Conservation (phyloP, 1,140 invertebrate species). For the Orussus abietinus region DNA sequence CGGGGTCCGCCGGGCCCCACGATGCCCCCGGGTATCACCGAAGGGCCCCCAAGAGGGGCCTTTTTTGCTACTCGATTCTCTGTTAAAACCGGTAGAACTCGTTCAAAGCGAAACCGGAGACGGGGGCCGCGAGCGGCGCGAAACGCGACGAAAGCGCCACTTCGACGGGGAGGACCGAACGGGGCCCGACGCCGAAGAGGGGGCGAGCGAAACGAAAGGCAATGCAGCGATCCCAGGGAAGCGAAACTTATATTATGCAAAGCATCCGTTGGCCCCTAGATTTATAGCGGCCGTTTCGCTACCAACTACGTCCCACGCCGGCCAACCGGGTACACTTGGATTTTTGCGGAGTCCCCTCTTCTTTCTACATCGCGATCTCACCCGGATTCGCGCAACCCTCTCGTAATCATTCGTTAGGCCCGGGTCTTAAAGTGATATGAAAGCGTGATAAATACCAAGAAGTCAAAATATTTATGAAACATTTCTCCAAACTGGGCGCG, state of each 20-base stretch:
- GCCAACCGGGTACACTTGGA: slow-evolving; percentile 19
- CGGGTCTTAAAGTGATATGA: slow-evolving; percentile 16
- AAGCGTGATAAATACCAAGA: slow-evolving; percentile 6
- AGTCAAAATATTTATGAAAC: slow-evolving; percentile 11
- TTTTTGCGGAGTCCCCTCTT: no score
- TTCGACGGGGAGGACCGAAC: slow-evolving; percentile 9
- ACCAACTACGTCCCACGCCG: slow-evolving; percentile 28
- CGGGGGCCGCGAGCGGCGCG: slow-evolving; percentile 11
- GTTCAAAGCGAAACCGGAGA: slow-evolving; percentile 24
- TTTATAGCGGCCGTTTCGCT: slow-evolving; percentile 49
- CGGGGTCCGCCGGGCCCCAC: no score
- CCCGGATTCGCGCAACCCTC: slow-evolving; percentile 23
- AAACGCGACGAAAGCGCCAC: slow-evolving; percentile 19
- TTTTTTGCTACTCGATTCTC: slow-evolving; percentile 25
- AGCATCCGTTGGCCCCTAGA: slow-evolving; percentile 45
- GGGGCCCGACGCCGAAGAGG: no score
- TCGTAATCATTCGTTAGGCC: slow-evolving; percentile 18
- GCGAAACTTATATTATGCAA: slow-evolving; percentile 51
- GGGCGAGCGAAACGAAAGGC: slow-evolving; percentile 27
- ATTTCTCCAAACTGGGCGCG: slow-evolving; percentile 2
- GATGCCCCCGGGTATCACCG: no score
- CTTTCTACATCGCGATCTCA: no score
- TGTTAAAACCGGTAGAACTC: slow-evolving; percentile 36
- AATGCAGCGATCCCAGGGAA: slow-evolving; percentile 23
- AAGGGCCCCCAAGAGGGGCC: no score